Evolutionary conservation across 2,888 invertebrate genomes (phyloP), one percentile per base, ranked within the genome.

Genomic region (Geophilus truncorum): DNA sequence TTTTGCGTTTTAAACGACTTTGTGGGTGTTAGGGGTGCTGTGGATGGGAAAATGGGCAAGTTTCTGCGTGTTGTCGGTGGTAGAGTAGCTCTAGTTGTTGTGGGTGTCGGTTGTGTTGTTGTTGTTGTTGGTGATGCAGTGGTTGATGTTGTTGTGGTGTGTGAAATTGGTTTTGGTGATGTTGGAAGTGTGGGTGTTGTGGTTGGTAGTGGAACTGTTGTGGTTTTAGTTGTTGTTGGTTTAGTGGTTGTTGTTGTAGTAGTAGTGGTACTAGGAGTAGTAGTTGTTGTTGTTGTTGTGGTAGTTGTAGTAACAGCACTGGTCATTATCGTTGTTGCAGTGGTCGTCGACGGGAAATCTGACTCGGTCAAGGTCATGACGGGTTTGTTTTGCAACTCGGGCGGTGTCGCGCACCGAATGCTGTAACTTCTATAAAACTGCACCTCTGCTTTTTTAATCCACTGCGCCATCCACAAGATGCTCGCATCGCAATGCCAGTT

Each of bases 401-500:
- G 81, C 4, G 88, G 87, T 2, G 82, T 83, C 18, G 86, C 86
- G 84, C 90, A 90, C 10, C 85, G 83, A 21, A 89, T 86, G 81
- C 86, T 82, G 34, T 86, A 85, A 75, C 85, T 84, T 40, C 84
- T 84, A 81, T 84, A 85, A 83, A 87, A 87, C 12, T 85, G 84
- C 36, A 89, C 88, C 36, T 88, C 86, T 82, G 89, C 89, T 30
- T 88, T 86, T 51, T 88, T 89, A 88, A 93, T 90, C 93, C 93
- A 93, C 36, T 85, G 84, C 25, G 85, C 83, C 81, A 88, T 82
- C 87, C 87, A 88, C 78, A 84, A 82, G 51, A 88, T 84, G 34
- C 84, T 82, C 2, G 83, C 83, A 81, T 87, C 85, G 86, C 94
- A 94, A 85, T 92, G 91, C 87, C 93, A 90, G 28, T 90, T 89